Percentiles rank a stretch among this genome's conserved stretches.
These are phyloP conservation scores for Drosophila pullipes DNA, from an alignment of 2,888 invertebrate genomes.

Conservation along the genomic window DNA sequence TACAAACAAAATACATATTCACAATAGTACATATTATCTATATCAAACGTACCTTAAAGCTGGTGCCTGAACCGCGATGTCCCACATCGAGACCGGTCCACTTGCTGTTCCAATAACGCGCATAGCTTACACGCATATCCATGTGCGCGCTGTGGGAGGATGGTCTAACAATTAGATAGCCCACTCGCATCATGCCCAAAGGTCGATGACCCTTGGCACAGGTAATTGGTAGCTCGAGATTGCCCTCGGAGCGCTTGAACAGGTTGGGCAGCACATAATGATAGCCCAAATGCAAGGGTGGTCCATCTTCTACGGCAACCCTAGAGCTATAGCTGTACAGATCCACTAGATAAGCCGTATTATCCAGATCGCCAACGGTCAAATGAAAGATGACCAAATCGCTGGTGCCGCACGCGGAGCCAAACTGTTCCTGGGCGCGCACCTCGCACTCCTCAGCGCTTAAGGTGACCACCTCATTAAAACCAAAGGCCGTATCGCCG, in stretches of 20 bases:
- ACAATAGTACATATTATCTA: background rate
- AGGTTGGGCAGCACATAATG: slow-evolving; percentile 95
- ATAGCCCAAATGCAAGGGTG: slow-evolving; percentile 94
- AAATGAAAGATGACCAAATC: slow-evolving; percentile 93
- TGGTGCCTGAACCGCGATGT: slow-evolving; percentile 97
- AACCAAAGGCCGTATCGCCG: slow-evolving; percentile 86
- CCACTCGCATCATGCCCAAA: slow-evolving; percentile 90
- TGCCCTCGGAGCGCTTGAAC: slow-evolving; percentile 92
- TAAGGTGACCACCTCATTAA: slow-evolving; percentile 89
- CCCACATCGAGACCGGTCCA: slow-evolving; percentile 97
- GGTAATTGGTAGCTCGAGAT: slow-evolving; percentile 93
- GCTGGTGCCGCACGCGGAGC: slow-evolving; percentile 90
- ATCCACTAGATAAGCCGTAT: slow-evolving; percentile 93
- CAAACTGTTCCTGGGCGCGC: slow-evolving; percentile 92
- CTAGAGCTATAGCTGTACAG: slow-evolving; percentile 91
- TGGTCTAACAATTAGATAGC: slow-evolving; percentile 87
- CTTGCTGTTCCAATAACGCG: slow-evolving; percentile 94
- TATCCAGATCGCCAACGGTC: slow-evolving; percentile 90
- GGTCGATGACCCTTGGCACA: slow-evolving; percentile 94
- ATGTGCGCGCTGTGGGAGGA: slow-evolving; percentile 86
- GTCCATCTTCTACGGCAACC: slow-evolving; percentile 87
- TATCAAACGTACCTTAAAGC: slow-evolving; percentile 88
- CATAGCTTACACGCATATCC: slow-evolving; percentile 92
- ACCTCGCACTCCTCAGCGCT: slow-evolving; percentile 89
- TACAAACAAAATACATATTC: background rate